Base-by-base conservation (phyloP, 2,888 invertebrate species). In the Gymnoscelis rufifasciata region DNA sequence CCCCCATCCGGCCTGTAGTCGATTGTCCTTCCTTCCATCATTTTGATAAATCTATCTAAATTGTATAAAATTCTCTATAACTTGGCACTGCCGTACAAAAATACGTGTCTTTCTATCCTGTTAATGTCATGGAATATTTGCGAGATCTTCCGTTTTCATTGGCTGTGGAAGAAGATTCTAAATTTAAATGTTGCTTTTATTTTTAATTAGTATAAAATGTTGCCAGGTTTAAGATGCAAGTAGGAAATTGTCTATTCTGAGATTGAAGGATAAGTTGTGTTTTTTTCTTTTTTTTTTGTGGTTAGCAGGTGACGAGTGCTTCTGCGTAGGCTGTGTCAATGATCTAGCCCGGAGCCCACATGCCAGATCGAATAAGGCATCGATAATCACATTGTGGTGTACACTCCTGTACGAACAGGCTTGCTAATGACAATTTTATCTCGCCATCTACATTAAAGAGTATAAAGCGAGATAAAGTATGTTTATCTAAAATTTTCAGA, bases 1-100 rank as follows among this genome's bases (percentile, higher is more conserved):
- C 91, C 91, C 64, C 91, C 90, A 51, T 89, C 89, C 29, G 89
- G 83, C 64, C 89, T 74, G 62, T 89, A 89, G 60, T 89, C 89
- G 57, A 89, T 88, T 33, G 89, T 89, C 67, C 89, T 70, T 64
- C 88, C 89, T 82, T 89, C 89, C 89, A 89, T 89, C 87, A 88
- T 88, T 74, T 83, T 84, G 74, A 64, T 61, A 67, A 68, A 68
- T 77, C 81, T 86, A 86, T 86, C 86, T 86, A 87, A 81, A 44
- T 61, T 78, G 74, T 80, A 76, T 74, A 78, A 50, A 72, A 67
- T 72, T 69, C 66, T 71, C 59, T 69, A 67, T 74, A 70, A 58
- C 81, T 88, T 88, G 88, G 88, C 88, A 88, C 88, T 83, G 75
- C 53, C 68, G 78, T 83, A 77, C 77, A 84, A 83, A 87, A 83